A percentile compares a stretch with the other conserved stretches of the same genome.
Conservation (phyloP, 2,888 invertebrate species). For the Clusia tigrina region DNA sequence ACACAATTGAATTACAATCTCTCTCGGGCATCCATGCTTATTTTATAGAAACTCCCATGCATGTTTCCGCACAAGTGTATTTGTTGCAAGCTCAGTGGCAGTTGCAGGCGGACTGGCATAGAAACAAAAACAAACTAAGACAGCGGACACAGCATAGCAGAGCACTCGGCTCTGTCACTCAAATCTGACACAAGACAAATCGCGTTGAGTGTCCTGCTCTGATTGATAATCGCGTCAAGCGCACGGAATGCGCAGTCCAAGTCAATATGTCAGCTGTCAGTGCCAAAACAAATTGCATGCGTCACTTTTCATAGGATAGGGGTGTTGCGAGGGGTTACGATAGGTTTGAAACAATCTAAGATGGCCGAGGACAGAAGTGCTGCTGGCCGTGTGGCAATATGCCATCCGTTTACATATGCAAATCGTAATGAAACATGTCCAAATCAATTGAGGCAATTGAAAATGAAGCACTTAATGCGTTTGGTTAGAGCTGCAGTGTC, state of each 20-base stretch:
- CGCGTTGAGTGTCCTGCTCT: slow-evolving; percentile 43
- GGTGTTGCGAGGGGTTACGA: not conserved
- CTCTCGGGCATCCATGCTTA: too few relatives aligned
- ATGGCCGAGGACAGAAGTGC: not conserved
- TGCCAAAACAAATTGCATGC: slow-evolving; percentile 45
- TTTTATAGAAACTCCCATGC: too few relatives aligned
- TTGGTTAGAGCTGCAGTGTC: too few relatives aligned
- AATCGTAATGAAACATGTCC: slow-evolving; percentile 55
- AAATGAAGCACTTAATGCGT: slow-evolving; percentile 51
- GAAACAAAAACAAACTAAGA: not conserved
- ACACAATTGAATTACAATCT: not conserved
- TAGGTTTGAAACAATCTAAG: too few relatives aligned
- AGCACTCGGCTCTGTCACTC: slow-evolving; percentile 54
- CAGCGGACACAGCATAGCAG: slow-evolving; percentile 28
- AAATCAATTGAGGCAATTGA: slow-evolving; percentile 55
- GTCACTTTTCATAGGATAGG: not conserved
- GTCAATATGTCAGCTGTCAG: slow-evolving; percentile 59
- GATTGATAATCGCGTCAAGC: slow-evolving; percentile 31
- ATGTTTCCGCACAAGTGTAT: too few relatives aligned
- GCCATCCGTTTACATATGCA: slow-evolving; percentile 30
- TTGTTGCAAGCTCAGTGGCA: too few relatives aligned
- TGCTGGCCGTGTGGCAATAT: slow-evolving; percentile 1
- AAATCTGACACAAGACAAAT: slow-evolving; percentile 61
- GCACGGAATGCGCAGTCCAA: slow-evolving; percentile 37
- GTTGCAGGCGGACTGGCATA: not conserved